phyloP scores from a whole-genome alignment of 2,797 vertebrate species.

The Oryzias dopingdopingensis region DNA sequence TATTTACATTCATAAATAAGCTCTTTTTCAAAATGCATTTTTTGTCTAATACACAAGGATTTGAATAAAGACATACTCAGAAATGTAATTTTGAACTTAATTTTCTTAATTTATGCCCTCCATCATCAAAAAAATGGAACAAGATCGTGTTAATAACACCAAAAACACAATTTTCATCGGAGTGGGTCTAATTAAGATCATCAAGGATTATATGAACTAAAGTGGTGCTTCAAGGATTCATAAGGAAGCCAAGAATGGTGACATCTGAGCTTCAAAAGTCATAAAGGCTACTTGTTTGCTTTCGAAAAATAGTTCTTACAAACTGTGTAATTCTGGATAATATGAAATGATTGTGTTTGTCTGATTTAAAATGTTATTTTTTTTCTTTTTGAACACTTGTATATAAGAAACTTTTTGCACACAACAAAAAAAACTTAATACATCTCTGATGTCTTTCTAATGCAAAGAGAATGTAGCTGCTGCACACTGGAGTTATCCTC shows the following conservation, averaged over 20 bases:
- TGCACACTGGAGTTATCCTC: conserved; percentile 6
- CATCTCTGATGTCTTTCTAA: background rate
- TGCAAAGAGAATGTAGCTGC: conserved; percentile 1
- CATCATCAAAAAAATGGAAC: too few relatives aligned
- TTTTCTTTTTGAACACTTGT: too few relatives aligned
- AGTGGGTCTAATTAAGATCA: background rate
- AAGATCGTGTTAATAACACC: too few relatives aligned
- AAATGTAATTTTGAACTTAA: too few relatives aligned
- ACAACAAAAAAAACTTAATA: background rate
- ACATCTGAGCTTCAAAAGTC: conserved; percentile 21
- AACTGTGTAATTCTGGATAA: too few relatives aligned
- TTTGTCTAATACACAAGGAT: too few relatives aligned
- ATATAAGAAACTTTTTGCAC: background rate
- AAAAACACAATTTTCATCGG: background rate
- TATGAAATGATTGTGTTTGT: too few relatives aligned
- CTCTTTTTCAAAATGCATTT: too few relatives aligned
- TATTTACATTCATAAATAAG: too few relatives aligned
- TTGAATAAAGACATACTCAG: too few relatives aligned
- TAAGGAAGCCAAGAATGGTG: conserved; percentile 10
- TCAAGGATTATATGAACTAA: conserved; percentile 9
- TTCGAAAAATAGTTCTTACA: conserved; percentile 44
- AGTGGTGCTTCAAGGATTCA: conserved; percentile 14
- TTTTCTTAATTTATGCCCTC: too few relatives aligned
- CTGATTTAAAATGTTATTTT: too few relatives aligned
- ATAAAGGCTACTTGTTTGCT: conserved; percentile 44